Evolutionary conservation across 2,888 invertebrate genomes (phyloP).

Genomic region (Coecobrya sp.): DNA sequence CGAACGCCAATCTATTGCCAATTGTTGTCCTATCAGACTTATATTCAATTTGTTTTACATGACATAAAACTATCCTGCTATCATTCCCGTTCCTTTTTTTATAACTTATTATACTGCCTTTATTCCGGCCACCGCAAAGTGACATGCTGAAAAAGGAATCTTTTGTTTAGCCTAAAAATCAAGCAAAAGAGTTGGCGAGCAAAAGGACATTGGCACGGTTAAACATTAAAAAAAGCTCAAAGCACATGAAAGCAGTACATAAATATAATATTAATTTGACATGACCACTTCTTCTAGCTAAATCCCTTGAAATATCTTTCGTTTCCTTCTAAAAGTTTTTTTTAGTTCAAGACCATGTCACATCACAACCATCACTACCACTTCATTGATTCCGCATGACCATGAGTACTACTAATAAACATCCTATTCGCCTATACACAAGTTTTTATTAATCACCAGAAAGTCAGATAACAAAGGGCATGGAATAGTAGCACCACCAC

Average conservation of each 20-base stretch:
- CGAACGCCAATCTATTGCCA: neutral
- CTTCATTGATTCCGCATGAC: constrained; percentile 64
- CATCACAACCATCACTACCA: constrained; percentile 2
- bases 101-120: neutral
- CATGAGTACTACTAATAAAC: constrained; percentile 34
- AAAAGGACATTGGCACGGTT: constrained; percentile 39
- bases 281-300: constrained; percentile 46
- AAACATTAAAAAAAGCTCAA: neutral
- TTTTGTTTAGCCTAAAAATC: constrained; percentile 25
- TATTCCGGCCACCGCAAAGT: neutral
- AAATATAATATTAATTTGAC: constrained; percentile 1
- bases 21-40: neutral
- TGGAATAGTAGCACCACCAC: constrained; percentile 27
- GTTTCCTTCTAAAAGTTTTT: constrained; percentile 69
- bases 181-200: constrained; percentile 30
- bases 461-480: neutral
- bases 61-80: neutral
- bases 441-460: constrained; percentile 9
- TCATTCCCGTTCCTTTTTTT: constrained; percentile 17
- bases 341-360: constrained; percentile 77
- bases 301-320: constrained; percentile 58
- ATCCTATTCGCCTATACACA: constrained; percentile 34
- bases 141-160: constrained; percentile 39
- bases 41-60: constrained; percentile 47
- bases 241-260: neutral